Evolutionary conservation across 2,797 vertebrate genomes (phyloP), one percentile per base, ranked within the genome.

Genomic region (Furcifer pardalis): DNA sequence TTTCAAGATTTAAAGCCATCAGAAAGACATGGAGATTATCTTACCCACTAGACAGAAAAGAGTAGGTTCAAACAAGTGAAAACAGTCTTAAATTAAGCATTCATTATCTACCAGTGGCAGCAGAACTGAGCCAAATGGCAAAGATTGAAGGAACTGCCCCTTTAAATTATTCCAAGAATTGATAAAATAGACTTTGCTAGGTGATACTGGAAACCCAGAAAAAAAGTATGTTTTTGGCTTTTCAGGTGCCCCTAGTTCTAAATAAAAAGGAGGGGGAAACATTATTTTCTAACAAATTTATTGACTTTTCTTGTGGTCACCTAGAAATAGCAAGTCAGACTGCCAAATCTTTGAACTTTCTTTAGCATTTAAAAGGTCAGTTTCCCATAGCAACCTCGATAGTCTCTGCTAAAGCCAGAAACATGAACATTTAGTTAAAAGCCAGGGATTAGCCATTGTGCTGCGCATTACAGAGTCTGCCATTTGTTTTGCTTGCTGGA

Each of bases 271-370:
- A 27, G 49, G 8, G 63, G 7, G 49, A 35, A 46, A 21, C 9
- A 52, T 80, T 59, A 12, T 65, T 84, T 59, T 65, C 40, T 56
- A 60, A 0, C 0, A 3, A 0, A 15, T 63, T 49, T 79, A 77
- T 69, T 56, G 49, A 62, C 32, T 21, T 7, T 0, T 13, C 52
- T 25, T 73, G 46, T 68, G 7, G 0, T 66, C 68, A n/a, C 37
- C 78, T 71, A 1, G 0, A 17, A 59, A 0, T 79, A 81, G 63
- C 42, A 5, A 79, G 35, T 42, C 76, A 21, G 49, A 0, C 37
- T 60, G 88, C 84, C 84, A 86, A 71, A 86, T 79, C 59, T 83
- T 68, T 85, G 75, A 84, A 87, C 82, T 87, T 91, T 42, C 37
- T 56, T 35, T 79, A 77, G 60, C 84, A 84, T 72, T 87, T 0